Evolutionary conservation across 2,888 invertebrate species (phyloP).

Genomic region (Clusia tigrina): DNA sequence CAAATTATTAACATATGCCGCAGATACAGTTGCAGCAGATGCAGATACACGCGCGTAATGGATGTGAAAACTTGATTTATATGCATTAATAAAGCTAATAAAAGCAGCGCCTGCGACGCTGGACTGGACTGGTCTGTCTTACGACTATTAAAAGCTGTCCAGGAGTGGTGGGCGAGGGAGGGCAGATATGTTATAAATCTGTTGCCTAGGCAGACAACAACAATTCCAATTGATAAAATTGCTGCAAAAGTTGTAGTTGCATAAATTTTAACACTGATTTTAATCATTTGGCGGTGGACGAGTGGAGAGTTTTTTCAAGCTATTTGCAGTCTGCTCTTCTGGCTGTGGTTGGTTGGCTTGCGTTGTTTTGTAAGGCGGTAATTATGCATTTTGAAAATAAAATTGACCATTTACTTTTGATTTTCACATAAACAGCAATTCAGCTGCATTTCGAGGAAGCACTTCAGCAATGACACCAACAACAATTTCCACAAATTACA

Average conservation of each 20-base stretch:
- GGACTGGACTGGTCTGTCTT: neutral
- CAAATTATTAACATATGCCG: slow-evolving; percentile 52
- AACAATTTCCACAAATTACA: neutral
- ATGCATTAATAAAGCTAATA: neutral
- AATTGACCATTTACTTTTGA: no score
- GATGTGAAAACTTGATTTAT: slow-evolving; percentile 7
- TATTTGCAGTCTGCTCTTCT: neutral
- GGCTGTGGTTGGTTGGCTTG: neutral
- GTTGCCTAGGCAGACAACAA: slow-evolving; percentile 42
- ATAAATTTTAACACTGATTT: slow-evolving; percentile 57
- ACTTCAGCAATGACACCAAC: no score
- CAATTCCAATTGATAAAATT: slow-evolving; percentile 44
- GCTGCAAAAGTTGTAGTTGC: slow-evolving; percentile 51
- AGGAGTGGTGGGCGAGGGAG: slow-evolving; percentile 38
- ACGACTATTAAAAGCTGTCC: slow-evolving; percentile 42
- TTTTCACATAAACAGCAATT: no score
- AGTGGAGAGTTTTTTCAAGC: neutral
- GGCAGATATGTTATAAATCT: slow-evolving; percentile 42
- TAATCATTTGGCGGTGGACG: slow-evolving; percentile 39
- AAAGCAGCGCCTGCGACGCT: neutral
- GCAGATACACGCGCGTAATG: slow-evolving; percentile 6
- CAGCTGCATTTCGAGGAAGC: no score
- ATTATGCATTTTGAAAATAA: neutral
- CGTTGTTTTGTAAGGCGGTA: neutral
- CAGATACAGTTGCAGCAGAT: slow-evolving; percentile 12